phyloP scores from a whole-genome alignment of 1,140 invertebrate species.

The Charaxes varanes region DNA sequence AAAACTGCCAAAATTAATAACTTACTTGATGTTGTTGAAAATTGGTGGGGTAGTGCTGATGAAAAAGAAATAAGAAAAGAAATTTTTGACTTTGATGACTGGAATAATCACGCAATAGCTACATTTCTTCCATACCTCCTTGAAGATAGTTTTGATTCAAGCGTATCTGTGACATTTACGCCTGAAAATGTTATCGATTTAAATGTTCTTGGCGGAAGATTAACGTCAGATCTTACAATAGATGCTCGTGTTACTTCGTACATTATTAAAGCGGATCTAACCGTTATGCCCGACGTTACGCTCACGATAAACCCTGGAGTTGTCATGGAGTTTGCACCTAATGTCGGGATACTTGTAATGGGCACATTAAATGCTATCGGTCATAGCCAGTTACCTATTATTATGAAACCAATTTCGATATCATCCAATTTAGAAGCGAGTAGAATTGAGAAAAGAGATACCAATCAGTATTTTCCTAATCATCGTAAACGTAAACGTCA shows the following conservation, averaged over 20 bases:
- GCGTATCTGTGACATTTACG: slow-evolving; percentile 82
- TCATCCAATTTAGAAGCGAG: slow-evolving; percentile 55
- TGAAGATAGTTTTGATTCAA: slow-evolving; percentile 83
- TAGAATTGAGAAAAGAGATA: slow-evolving; percentile 55
- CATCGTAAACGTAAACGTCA: slow-evolving; percentile 62
- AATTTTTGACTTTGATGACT: slow-evolving; percentile 99
- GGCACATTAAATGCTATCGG: slow-evolving; percentile 93
- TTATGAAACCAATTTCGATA: slow-evolving; percentile 83
- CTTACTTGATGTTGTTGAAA: slow-evolving; percentile 90
- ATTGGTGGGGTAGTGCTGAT: slow-evolving; percentile 95
- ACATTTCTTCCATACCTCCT: slow-evolving; percentile 91
- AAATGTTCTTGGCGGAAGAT: slow-evolving; percentile 87
- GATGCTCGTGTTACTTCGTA: slow-evolving; percentile 83
- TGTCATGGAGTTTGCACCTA: slow-evolving; percentile 94
- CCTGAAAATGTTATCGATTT: slow-evolving; percentile 74
- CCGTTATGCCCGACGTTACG: slow-evolving; percentile 94
- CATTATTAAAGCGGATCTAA: slow-evolving; percentile 91
- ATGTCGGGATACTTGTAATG: slow-evolving; percentile 96
- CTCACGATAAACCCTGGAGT: slow-evolving; percentile 93
- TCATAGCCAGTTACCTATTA: slow-evolving; percentile 84
- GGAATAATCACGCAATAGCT: slow-evolving; percentile 98
- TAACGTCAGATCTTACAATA: slow-evolving; percentile 84
- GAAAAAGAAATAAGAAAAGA: slow-evolving; percentile 83
- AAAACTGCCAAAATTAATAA: slow-evolving; percentile 91
- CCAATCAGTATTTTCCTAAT: slow-evolving; percentile 36